phyloP scores from a whole-genome alignment of 1,140 invertebrate species.

The Cotesia chilonis region DNA sequence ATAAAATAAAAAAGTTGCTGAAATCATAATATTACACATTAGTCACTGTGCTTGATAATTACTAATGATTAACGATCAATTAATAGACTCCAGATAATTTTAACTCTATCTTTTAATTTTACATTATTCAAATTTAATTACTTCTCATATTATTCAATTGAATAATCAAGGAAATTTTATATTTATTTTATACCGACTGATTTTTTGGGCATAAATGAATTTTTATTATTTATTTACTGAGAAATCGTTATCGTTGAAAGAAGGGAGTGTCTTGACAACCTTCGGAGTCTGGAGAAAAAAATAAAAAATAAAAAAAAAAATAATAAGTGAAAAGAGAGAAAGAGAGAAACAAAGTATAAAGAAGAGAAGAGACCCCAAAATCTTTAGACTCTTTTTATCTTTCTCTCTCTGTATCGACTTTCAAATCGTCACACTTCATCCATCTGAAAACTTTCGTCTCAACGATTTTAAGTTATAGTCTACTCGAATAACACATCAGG shows the following conservation, averaged over 20 bases:
- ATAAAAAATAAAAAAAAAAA: conserved; percentile 1
- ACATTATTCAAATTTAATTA: too few relatives aligned
- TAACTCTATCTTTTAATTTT: too few relatives aligned
- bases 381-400: too few relatives aligned
- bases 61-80: too few relatives aligned
- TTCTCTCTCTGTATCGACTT: conserved; percentile 17
- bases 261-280: conserved; percentile 16
- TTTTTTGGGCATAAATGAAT: neutral
- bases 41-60: too few relatives aligned
- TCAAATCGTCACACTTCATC: conserved; percentile 22
- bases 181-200: neutral
- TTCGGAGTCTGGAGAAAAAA: conserved; percentile 10
- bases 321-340: neutral
- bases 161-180: neutral
- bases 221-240: neutral
- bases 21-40: too few relatives aligned
- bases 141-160: neutral
- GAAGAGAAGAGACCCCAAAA: conserved; percentile 12
- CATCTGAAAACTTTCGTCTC: conserved; percentile 22
- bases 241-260: neutral
- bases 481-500: too few relatives aligned
- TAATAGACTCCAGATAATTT: too few relatives aligned
- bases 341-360: neutral
- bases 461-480: conserved; percentile 2
- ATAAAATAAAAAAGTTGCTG: too few relatives aligned